phyloP scores from a whole-genome alignment of 2,797 vertebrate species.

The Urophycis tenuis region DNA sequence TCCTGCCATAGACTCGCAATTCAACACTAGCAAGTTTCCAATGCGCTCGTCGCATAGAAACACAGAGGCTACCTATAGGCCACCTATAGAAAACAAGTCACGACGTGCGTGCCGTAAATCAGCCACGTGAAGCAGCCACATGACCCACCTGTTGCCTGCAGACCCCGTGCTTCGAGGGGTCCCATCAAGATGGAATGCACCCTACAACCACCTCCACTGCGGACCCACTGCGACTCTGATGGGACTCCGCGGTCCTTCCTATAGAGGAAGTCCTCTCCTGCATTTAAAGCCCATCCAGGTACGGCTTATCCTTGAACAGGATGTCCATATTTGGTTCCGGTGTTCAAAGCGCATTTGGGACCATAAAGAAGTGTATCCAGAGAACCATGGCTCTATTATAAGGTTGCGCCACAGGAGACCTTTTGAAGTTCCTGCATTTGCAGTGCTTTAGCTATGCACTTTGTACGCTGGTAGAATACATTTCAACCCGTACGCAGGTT shows the following conservation, averaged over 20 bases:
- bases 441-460: conserved; percentile 4
- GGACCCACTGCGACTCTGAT: background rate
- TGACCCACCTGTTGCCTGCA: conserved; percentile 5
- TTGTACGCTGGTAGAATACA: background rate
- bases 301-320: background rate
- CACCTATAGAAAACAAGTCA: background rate
- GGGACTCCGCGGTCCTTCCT: background rate
- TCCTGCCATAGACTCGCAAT: background rate
- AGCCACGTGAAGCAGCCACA: conserved; percentile 12
- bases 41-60: background rate
- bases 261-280: conserved; percentile 9
- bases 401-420: background rate
- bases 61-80: background rate
- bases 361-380: conserved; percentile 5
- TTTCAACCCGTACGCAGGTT: background rate
- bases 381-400: conserved; percentile 5
- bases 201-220: background rate
- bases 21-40: too few species aligned
- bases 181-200: background rate
- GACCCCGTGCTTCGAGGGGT: conserved; percentile 13
- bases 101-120: background rate
- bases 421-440: background rate
- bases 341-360: background rate
- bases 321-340: conserved; percentile 1
- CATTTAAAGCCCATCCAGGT: background rate